Base-by-base conservation (phyloP, 2,888 invertebrate genomes). In the Parthenolecanium corni region DNA sequence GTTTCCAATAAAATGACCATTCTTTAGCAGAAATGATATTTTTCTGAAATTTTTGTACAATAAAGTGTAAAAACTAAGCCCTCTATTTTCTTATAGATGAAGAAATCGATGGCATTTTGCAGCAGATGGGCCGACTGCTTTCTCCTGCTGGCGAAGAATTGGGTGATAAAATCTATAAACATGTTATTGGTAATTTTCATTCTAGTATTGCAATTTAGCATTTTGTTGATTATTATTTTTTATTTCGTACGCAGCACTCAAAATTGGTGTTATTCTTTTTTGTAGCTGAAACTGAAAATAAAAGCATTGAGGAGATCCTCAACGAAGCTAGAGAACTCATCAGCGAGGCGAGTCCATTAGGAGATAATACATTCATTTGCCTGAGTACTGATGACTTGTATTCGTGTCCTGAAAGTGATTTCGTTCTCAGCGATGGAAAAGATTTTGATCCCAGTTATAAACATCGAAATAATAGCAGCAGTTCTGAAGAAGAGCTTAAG, bases 311-410 rank as follows among this genome's bases (percentile, higher is more conserved):
- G 21, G 38, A 63, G 23, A 63, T 63, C 21, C 46, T 63, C 14
- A 63, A 47, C 18, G 62, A 63, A 53, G 62, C 62, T 5, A 63
- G 53, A 63, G 53, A 52, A 47, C 21, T 63, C 11, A 51, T 63
- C 16, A 63, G 21, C 16, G 58, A 58, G 3, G 20, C 31, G n/a
- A 58, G 36, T 49, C 49, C 58, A 23, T 9, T 38, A 4, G 20
- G n/a, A 21, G 58, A 58, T 18, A 49, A 49, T 38, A 36, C 23
- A 18, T 58, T 31, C 21, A 21, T 31, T 20, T 49, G 49, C 23
- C 49, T 58, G n/a, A 58, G 58, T 31, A 49, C 49, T 49, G 58
- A 58, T 21, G 58, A 58, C 21, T 21, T 58, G 58, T 58, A 46
- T 58, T 58, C 58, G 47, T 46, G 47, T 25, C 20, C 62, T 14